Evolutionary conservation across 1,140 invertebrate genomes (phyloP).

Genomic region (Eumeta japonica): DNA sequence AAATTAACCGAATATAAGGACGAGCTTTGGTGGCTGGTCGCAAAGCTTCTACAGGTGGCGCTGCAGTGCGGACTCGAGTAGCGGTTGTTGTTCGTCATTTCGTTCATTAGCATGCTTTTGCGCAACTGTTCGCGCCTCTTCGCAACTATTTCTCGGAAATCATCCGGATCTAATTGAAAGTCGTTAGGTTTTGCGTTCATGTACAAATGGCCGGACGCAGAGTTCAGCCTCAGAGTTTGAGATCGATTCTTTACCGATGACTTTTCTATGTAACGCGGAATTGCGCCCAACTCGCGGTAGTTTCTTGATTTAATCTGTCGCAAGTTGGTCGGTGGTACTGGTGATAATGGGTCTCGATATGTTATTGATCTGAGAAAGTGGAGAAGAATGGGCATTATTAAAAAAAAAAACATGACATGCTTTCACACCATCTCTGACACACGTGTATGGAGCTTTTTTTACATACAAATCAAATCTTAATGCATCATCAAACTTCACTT

Average conservation of each 20-base stretch:
- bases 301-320: slow-evolving; percentile 33
- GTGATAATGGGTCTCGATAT: slow-evolving; percentile 50
- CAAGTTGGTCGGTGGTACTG: slow-evolving; percentile 44
- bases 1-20: slow-evolving; percentile 47
- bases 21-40: slow-evolving; percentile 37
- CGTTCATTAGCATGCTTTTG: slow-evolving; percentile 38
- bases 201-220: slow-evolving; percentile 51
- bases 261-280: slow-evolving; percentile 52
- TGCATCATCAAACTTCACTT: no score
- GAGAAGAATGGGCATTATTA: background rate
- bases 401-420: background rate
- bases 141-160: slow-evolving; percentile 47
- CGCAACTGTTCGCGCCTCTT: slow-evolving; percentile 46
- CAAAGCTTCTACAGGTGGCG: slow-evolving; percentile 21
- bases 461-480: no score
- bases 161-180: slow-evolving; percentile 50
- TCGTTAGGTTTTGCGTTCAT: slow-evolving; percentile 54
- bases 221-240: slow-evolving; percentile 46
- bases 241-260: slow-evolving; percentile 39
- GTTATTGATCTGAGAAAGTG: slow-evolving; percentile 40
- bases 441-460: no score
- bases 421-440: no score
- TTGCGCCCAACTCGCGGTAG: slow-evolving; percentile 28
- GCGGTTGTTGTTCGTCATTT: slow-evolving; percentile 22
- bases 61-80: slow-evolving; percentile 25